Percentiles rank a stretch among this genome's conserved stretches.
phyloP scores from a whole-genome alignment of 2,797 vertebrate species.

The Chrosomus eos region DNA sequence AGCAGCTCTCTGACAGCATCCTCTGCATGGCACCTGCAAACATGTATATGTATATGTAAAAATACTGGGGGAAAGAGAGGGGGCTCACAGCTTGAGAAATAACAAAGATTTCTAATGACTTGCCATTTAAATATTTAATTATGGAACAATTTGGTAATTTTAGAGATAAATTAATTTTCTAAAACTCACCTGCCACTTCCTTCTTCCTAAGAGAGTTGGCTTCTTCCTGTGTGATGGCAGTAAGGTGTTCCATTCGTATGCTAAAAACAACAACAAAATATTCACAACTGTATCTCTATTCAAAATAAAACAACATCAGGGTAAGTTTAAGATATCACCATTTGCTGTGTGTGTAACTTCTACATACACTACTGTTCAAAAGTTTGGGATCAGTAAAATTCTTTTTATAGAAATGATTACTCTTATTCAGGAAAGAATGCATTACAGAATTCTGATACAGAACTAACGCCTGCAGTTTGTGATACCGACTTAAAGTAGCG shows the following conservation, averaged over 20 bases:
- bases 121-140: neutral
- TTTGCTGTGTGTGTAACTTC: neutral
- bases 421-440: neutral
- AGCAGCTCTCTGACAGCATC: slow-evolving; percentile 88
- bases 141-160: neutral
- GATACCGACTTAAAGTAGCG: neutral
- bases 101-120: neutral
- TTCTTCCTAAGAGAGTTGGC: slow-evolving; percentile 84
- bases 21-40: slow-evolving; percentile 92
- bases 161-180: neutral
- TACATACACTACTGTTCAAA: neutral
- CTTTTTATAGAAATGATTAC: neutral
- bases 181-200: slow-evolving; percentile 86
- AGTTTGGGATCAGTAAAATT: neutral
- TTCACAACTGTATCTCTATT: neutral
- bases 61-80: neutral
- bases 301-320: neutral
- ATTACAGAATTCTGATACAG: neutral
- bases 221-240: slow-evolving; percentile 94
- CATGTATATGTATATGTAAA: neutral
- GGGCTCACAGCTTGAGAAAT: neutral
- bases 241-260: slow-evolving; percentile 91
- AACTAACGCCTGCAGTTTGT: neutral
- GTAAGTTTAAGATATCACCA: neutral
- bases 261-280: slow-evolving; percentile 59